Percentiles rank a stretch among this genome's conserved stretches.
phyloP scores from a whole-genome alignment of 2,797 vertebrate genomes.

The Mus spretus region DNA sequence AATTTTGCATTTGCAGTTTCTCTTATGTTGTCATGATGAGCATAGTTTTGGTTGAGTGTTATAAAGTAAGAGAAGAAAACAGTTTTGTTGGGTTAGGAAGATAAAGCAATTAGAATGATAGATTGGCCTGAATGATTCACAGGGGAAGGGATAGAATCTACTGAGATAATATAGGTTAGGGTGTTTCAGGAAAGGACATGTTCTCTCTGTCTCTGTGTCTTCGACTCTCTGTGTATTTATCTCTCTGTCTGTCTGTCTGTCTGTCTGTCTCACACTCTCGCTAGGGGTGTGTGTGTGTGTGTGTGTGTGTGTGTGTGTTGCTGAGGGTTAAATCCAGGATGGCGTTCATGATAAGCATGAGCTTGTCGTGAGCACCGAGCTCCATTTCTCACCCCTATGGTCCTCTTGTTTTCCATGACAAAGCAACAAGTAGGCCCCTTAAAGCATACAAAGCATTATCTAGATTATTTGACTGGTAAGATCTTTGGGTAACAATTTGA shows the following conservation, averaged over 20 bases:
- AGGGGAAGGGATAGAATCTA: neutral
- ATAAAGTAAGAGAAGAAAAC: neutral
- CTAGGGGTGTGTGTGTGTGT: neutral
- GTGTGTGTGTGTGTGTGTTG: too few relatives aligned
- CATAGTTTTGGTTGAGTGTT: conserved; percentile 9
- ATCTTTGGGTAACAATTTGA: conserved; percentile 66
- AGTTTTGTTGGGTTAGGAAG: conserved; percentile 1
- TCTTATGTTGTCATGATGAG: neutral
- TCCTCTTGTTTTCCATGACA: neutral
- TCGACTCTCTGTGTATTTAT: too few relatives aligned
- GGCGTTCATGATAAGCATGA: neutral
- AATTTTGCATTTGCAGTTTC: neutral
- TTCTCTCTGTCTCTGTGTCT: neutral
- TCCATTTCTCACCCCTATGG: neutral
- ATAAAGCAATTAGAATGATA: neutral
- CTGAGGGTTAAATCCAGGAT: neutral
- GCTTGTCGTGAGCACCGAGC: neutral
- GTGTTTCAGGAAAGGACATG: neutral
- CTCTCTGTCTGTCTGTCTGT: too few relatives aligned
- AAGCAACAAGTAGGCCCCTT: neutral
- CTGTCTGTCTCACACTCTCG: neutral
- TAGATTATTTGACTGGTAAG: conserved; percentile 26
- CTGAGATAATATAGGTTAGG: neutral
- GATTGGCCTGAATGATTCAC: neutral
- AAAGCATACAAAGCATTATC: neutral